Evolutionary conservation across 2,113 vertebrate genomes (phyloP), one percentile per base, ranked within the genome.

Genomic region (Poeciliopsis prolifica): DNA sequence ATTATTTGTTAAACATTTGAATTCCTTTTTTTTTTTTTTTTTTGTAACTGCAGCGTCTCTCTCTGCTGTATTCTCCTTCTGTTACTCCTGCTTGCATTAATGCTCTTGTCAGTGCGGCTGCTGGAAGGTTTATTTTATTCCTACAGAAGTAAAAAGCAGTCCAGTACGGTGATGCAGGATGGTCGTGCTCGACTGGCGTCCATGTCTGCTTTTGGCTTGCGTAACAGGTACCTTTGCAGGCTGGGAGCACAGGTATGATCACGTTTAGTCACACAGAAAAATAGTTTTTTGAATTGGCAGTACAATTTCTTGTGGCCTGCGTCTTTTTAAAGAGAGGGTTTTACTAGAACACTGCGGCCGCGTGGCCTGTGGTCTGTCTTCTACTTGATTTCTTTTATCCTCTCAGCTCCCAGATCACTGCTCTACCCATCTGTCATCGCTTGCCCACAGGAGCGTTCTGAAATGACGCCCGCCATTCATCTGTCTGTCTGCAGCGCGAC

Each of bases 171-270:
- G 69, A 84, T 74, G 30, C 51, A 68, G 35, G 69, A 75, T 51
- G 90, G 89, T 8, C 88, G 86, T 79, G 86, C 86, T 58, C 93
- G 86, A 77, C 85, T 95, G 65, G 74, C 76, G 72, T 96, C 94
- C 69, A 91, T 95, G 89, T 92, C 93, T 91, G 92, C 92, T 51
- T 96, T 96, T 89, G 92, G 92, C 68, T 91, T 96, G 61, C 93
- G 93, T 65, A 95, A 94, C 93, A 93, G 95, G 40, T 95, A 96
- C 89, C 95, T 96, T 83, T 96, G 94, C 92, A 96, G 86, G 87
- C 90, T 96, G 68, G 93, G 95, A 17, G 90, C 95, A 71, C 95
- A 95, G 95, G 95, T 96, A 96, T 63, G 12, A 44, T 64, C 63
- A n/a, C 28, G 13, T 65, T 72, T 26, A 35, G 12, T 76, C 40